Conservation (phyloP, 2,113 vertebrate genomes). For the Meles meles region DNA sequence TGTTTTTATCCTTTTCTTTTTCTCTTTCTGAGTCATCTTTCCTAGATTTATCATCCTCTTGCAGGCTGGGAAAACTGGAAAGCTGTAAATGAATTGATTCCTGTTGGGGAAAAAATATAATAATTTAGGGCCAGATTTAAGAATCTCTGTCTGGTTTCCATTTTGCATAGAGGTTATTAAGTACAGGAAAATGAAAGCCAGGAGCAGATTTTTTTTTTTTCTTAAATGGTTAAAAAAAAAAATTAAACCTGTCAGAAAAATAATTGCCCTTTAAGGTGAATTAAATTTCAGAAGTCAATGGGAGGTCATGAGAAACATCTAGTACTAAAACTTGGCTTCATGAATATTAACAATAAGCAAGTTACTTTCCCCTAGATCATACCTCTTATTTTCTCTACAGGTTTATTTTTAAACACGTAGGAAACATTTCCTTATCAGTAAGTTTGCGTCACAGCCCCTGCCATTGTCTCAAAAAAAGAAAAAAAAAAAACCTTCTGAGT, state of each 20-base stretch:
- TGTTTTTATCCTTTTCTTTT: constrained; percentile 88
- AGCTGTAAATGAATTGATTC: constrained; percentile 86
- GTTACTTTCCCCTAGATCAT: constrained; percentile 8
- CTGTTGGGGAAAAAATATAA: constrained; percentile 82
- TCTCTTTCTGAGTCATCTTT: constrained; percentile 89
- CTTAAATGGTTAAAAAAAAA: constrained; percentile 63
- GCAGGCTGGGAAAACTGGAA: constrained; percentile 86
- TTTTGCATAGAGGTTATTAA: constrained; percentile 57
- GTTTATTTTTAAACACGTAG: constrained; percentile 59
- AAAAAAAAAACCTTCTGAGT: not conserved
- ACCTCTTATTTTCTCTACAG: constrained; percentile 47
- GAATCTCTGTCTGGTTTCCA: constrained; percentile 59
- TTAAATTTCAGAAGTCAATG: constrained; percentile 58
- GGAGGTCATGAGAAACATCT: constrained; percentile 51
- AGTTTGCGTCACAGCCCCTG: not conserved
- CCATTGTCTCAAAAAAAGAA: not conserved
- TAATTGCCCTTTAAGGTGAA: constrained; percentile 62
- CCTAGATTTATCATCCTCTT: constrained; percentile 86
- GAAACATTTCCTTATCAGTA: constrained; percentile 6
- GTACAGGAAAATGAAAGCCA: constrained; percentile 79
- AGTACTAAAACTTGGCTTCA: constrained; percentile 55
- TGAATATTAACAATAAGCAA: constrained; percentile 57
- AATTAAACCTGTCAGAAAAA: constrained; percentile 64
- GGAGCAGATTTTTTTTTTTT: constrained; percentile 74
- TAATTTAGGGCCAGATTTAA: constrained; percentile 76